Conservation (phyloP, 2,113 vertebrate species). For the Ophiodon elongatus region DNA sequence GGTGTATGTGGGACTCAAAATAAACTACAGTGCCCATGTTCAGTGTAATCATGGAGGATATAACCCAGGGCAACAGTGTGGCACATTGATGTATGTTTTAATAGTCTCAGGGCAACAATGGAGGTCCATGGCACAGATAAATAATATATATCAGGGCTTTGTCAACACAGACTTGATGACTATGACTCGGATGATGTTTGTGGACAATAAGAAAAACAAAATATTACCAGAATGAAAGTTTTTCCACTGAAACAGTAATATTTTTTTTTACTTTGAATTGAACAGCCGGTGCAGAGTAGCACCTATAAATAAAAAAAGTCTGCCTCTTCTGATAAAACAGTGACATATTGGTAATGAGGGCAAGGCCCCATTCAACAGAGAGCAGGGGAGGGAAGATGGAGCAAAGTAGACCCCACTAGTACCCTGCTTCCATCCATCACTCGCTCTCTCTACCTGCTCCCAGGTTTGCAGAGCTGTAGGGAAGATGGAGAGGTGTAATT, state of each 20-base stretch:
- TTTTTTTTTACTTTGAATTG: not conserved
- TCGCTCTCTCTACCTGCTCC: constrained; percentile 48
- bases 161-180: not conserved
- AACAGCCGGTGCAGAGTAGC: not conserved
- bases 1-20: not conserved
- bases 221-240: not conserved
- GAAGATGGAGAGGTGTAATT: constrained; percentile 66
- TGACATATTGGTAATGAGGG: not conserved
- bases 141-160: not conserved
- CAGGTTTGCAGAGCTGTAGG: constrained; percentile 17
- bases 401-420: not conserved
- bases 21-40: not conserved
- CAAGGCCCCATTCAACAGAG: not conserved
- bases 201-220: not conserved
- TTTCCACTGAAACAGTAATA: not conserved
- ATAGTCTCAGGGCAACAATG: not conserved
- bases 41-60: not conserved
- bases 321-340: not conserved
- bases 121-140: not conserved
- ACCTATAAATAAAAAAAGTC: not conserved
- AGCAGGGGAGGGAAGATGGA: not conserved
- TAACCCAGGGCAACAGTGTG: not conserved
- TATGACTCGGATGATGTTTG: not conserved
- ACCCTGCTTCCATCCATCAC: constrained; percentile 54
- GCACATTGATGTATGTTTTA: not conserved